Evolutionary conservation across 2,113 vertebrate genomes (phyloP), one percentile per base, ranked within the genome.

Genomic region (Alethe diademata): DNA sequence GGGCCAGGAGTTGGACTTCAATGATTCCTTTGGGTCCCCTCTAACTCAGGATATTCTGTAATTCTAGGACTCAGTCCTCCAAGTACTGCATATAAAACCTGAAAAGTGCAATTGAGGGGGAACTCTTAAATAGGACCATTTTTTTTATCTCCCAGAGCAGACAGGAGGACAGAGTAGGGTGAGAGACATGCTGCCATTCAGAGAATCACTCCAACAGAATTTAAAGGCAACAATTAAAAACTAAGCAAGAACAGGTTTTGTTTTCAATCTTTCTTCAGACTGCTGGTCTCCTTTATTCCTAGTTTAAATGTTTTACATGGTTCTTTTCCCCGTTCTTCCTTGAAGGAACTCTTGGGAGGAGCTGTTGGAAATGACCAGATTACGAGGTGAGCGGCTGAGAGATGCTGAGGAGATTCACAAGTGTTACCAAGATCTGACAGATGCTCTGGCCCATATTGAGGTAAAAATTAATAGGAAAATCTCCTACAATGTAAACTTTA

Each of bases 331-430:
- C 14, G 19, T 60, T 3, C 12, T 80, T 2, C 33, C 25, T 60
- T 66, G 8, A 78, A 99, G 99, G 88, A 96, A 97, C 57, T 97
- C 97, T 85, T 99, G 99, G 99, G 97, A 98, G 14, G 98, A 98
- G n/a, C 83, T 99, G 80, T 96, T 97, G 88, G 92, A 91, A 73
- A 86, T 97, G 61, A 97, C 98, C 61, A 97, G 95, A 51, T 93
- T 97, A 78, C 97, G 92, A 72, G 97, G 98, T 65, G 92, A 93
- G 62, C 91, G 31, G 58, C 98, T 99, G 70, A 92, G 74, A 92
- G 97, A 95, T 57, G 98, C 98, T 2, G 98, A 98, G 73, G 74
- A 33, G 0, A 96, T 98, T 93, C 98, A 99, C 95, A 97, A 94
- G 76, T 97, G 97, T 76, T 97, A 98, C 86, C 97, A 96, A 89